Conservation (phyloP, 1,140 invertebrate genomes). For the Dufourea novaeangliae region DNA sequence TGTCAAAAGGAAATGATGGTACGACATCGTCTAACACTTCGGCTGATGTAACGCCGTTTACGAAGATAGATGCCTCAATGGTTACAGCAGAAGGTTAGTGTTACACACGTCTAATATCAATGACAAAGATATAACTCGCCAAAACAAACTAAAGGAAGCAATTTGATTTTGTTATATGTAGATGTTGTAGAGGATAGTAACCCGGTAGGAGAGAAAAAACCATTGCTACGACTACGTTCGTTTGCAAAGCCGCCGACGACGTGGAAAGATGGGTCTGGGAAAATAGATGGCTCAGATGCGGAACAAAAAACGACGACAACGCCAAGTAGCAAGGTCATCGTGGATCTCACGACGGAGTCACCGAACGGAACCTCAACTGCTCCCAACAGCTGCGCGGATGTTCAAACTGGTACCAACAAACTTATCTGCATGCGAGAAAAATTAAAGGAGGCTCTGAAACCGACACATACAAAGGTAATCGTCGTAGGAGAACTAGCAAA, state of each 20-base stretch:
- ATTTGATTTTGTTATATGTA: slow-evolving; percentile 39
- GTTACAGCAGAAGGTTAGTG: slow-evolving; percentile 43
- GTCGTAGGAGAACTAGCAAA: slow-evolving; percentile 63
- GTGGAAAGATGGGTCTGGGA: slow-evolving; percentile 64
- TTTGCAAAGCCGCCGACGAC: slow-evolving; percentile 75
- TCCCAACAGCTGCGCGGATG: neutral
- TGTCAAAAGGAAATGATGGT: neutral
- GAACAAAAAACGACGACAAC: slow-evolving; percentile 7
- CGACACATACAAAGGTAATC: slow-evolving; percentile 40
- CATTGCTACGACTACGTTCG: slow-evolving; percentile 68
- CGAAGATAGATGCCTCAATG: neutral
- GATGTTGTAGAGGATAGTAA: slow-evolving; percentile 49
- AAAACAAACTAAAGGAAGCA: neutral
- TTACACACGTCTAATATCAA: slow-evolving; percentile 17
- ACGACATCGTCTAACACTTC: too few species aligned
- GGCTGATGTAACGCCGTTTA: neutral
- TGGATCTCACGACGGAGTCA: slow-evolving; percentile 53
- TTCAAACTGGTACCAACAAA: slow-evolving; percentile 9
- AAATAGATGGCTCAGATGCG: neutral
- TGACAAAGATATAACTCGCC: slow-evolving; percentile 26
- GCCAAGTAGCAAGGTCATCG: slow-evolving; percentile 18
- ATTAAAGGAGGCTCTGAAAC: slow-evolving; percentile 41
- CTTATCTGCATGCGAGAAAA: slow-evolving; percentile 22
- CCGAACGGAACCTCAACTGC: neutral
- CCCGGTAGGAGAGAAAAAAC: slow-evolving; percentile 36